phyloP scores from a whole-genome alignment of 2,797 vertebrate species.

The Onychomys leucogaster region DNA sequence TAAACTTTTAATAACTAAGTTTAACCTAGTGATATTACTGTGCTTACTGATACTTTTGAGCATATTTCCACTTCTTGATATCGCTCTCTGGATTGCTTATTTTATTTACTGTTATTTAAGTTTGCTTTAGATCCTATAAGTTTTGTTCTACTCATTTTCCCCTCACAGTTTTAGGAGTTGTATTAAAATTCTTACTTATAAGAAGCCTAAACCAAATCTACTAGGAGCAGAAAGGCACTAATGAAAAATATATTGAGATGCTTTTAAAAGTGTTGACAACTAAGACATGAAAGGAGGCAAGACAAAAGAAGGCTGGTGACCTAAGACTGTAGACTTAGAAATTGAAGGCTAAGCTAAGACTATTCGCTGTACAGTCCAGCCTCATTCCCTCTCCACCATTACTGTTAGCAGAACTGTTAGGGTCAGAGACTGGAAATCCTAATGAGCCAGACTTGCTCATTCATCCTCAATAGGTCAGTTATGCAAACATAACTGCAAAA shows the following conservation, averaged over 20 bases:
- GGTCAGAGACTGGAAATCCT: neutral
- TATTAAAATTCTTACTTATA: neutral
- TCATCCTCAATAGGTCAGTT: neutral
- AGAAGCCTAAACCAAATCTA: slow-evolving; percentile 19
- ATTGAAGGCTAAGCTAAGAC: neutral
- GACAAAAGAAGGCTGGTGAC: neutral
- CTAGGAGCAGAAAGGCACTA: slow-evolving; percentile 14
- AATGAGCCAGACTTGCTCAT: no score
- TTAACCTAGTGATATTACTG: slow-evolving; percentile 6
- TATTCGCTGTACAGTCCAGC: neutral
- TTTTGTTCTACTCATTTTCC: neutral
- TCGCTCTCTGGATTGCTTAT: neutral
- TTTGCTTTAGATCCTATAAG: neutral
- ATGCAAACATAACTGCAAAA: neutral
- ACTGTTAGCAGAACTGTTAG: neutral
- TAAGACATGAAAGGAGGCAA: neutral
- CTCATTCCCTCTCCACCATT: neutral
- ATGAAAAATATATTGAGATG: neutral
- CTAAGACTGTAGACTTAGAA: neutral
- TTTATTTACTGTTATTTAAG: neutral
- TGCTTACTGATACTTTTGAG: neutral
- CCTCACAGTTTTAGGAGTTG: slow-evolving; percentile 28
- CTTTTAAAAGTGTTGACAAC: neutral
- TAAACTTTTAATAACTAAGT: neutral
- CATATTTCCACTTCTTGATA: slow-evolving; percentile 37